phyloP scores from a whole-genome alignment of 2,113 vertebrate genomes.

The Sinosuthora webbiana region DNA sequence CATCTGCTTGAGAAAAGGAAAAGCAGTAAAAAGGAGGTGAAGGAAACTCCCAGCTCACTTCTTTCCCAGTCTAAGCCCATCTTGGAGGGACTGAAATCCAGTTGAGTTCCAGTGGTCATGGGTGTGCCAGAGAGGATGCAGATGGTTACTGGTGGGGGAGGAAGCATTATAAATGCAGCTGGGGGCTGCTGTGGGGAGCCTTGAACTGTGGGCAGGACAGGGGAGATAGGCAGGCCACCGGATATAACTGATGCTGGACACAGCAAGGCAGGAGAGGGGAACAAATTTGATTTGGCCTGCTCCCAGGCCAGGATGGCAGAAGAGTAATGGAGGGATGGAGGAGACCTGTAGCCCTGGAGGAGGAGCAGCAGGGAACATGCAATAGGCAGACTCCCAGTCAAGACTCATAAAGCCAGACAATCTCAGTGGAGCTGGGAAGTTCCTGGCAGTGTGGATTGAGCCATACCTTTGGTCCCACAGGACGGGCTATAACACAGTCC shows the following conservation, averaged over 20 bases:
- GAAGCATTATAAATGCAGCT: not conserved
- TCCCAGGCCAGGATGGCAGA: not conserved
- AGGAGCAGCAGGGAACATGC: not conserved
- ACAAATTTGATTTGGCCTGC: not conserved
- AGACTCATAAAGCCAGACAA: not conserved
- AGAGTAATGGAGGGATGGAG: not conserved
- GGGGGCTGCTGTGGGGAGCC: not conserved
- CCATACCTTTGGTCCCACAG: not conserved
- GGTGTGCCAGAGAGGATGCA: not conserved
- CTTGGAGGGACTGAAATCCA: not conserved
- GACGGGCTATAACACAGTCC: not conserved
- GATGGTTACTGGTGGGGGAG: not conserved
- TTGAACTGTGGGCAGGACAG: fast-evolving
- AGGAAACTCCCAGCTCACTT: not conserved
- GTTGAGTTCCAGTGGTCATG: not conserved
- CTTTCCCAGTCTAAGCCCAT: not conserved
- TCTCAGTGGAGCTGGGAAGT: fast-evolving
- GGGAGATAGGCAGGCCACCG: not conserved
- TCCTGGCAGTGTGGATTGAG: not conserved
- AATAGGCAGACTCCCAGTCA: not conserved
- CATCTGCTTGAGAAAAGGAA: not conserved
- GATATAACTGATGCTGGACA: not conserved
- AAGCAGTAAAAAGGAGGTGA: not conserved
- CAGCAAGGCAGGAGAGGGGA: not conserved
- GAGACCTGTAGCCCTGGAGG: not conserved